These are phyloP conservation scores for Chymomyza costata DNA, from an alignment of 1,140 invertebrate species.

Conservation along the genomic window DNA sequence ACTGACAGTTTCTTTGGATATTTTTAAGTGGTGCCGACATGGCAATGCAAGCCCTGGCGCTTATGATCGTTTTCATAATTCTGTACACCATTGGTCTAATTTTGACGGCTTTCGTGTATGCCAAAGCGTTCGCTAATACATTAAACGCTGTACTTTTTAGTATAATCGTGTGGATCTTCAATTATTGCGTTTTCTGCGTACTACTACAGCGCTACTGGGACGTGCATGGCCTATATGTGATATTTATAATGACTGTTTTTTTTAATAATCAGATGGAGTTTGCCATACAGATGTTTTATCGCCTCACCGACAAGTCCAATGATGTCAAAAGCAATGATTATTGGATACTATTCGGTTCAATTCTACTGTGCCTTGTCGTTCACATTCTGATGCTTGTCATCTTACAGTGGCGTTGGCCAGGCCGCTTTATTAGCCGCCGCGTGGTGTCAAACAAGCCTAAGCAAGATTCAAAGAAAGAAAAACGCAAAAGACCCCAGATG, in stretches of 20 bases:
- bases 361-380: constrained; percentile 10
- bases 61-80: constrained; percentile 21
- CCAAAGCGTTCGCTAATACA: constrained; percentile 34
- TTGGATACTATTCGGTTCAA: constrained; percentile 24
- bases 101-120: constrained; percentile 41
- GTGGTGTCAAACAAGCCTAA: constrained; percentile 16
- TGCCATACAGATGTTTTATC: constrained; percentile 38
- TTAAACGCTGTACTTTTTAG: constrained; percentile 41
- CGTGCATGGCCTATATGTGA: constrained; percentile 22
- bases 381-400: constrained; percentile 17
- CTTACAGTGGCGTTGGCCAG: constrained; percentile 44
- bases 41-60: not conserved
- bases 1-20: constrained; percentile 16
- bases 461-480: no score
- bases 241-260: constrained; percentile 42
- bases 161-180: constrained; percentile 42
- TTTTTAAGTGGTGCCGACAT: constrained; percentile 8
- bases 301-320: constrained; percentile 4
- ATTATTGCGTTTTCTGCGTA: constrained; percentile 48
- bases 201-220: constrained; percentile 44
- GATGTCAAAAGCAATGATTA: constrained; percentile 6
- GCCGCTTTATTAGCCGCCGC: constrained; percentile 35
- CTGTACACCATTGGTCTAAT: constrained; percentile 44
- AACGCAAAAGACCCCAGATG: no score
- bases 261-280: constrained; percentile 51